A percentile compares a stretch with the other conserved stretches of the same genome.
These are phyloP conservation scores for Lagopus muta DNA, from an alignment of 2,113 vertebrate species.

Conservation along the genomic window DNA sequence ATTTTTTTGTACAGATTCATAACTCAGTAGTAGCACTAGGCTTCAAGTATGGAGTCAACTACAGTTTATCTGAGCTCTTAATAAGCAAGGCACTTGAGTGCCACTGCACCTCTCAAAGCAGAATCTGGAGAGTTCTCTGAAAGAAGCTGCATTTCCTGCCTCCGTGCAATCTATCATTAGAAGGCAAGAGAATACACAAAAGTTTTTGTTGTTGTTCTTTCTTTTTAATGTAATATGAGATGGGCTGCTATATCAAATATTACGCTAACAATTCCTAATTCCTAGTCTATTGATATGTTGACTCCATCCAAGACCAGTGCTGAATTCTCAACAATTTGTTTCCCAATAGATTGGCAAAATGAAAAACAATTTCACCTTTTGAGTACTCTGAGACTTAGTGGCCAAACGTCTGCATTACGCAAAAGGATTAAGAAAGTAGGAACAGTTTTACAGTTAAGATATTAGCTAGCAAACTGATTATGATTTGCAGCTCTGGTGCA, in stretches of 20 bases:
- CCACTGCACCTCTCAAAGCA: constrained; percentile 47
- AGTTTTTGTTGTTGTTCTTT: background rate
- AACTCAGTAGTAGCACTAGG: constrained; percentile 52
- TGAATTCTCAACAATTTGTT: background rate
- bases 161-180: background rate
- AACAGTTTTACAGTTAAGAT: background rate
- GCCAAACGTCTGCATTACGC: background rate
- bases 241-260: background rate
- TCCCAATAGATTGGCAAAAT: background rate
- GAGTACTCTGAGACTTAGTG: background rate
- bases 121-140: background rate
- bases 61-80: constrained; percentile 55
- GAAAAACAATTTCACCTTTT: background rate
- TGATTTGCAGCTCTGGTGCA: background rate
- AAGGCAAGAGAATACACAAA: background rate
- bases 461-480: background rate
- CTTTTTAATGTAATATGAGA: background rate
- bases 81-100: constrained; percentile 48
- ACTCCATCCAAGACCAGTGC: background rate
- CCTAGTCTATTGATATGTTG: background rate
- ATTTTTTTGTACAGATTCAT: constrained; percentile 55
- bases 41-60: constrained; percentile 43
- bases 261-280: background rate
- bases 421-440: background rate
- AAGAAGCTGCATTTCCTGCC: constrained; percentile 39